Base-by-base conservation (phyloP, 1,140 invertebrate genomes). In the Apolygus lucorum region DNA sequence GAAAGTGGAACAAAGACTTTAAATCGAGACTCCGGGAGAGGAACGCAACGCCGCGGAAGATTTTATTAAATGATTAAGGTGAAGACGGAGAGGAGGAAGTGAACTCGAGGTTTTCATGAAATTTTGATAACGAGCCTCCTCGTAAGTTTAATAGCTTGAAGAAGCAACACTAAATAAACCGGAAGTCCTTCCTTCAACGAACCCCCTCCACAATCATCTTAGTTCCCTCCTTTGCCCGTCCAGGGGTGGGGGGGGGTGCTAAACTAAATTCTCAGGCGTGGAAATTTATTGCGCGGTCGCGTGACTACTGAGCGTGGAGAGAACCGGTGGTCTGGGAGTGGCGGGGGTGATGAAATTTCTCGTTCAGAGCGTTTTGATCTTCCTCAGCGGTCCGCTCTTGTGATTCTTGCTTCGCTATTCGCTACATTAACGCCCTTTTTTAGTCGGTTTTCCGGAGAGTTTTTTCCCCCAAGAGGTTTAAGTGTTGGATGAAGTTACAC, bases 271-370 rank as follows among this genome's bases (percentile, higher is more conserved):
- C 54, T 24, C 54, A 59, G 54, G 54, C 54, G 11, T 59, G 54
- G 22, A 59, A 59, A 59, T 59, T 59, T 59, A 59, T 59, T 59
- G 22, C 54, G 54, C 54, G 54, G 54, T 59, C 54, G 54, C 54
- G 54, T 59, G 54, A 59, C 54, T 59, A 59, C 13, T 13, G 54
- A 59, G 54, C 54, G 54, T 59, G 22, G 13, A 4, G 22, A 59
- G 22, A 17, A 17, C 34, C 17, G 54, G 11, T 24, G 54, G 22
- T 8, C 4, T 4, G 54, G 13, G 8, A 21, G 54, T 11, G 11
- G 54, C 11, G 22, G 22, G 54, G 11, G 54, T 59, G 54, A 59
- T 59, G 11, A 59, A 59, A 59, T 59, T 59, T 59, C 54, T 22
- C 22, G 54, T 59, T 21, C 54, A 17, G 4, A 59, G 54, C 54